Conservation (phyloP, 2,888 invertebrate species). For the Nomada ferruginata region DNA sequence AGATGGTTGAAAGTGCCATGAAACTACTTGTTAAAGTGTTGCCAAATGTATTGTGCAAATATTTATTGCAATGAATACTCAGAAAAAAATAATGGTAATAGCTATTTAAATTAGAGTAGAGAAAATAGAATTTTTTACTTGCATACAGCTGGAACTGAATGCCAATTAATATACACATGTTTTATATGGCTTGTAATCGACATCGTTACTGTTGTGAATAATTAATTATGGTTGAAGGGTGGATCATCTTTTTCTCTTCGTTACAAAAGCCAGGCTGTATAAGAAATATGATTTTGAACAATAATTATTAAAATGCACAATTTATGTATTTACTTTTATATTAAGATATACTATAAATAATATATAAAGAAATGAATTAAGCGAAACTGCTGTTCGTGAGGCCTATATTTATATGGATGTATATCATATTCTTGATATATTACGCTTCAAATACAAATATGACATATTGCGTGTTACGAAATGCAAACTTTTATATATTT, state of each 20-base stretch:
- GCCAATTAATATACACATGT: slow-evolving; percentile 50
- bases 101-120: slow-evolving; percentile 57
- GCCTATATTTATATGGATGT: slow-evolving; percentile 12
- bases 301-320: slow-evolving; percentile 37
- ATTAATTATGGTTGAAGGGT: slow-evolving; percentile 13
- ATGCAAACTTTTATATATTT: slow-evolving; percentile 11
- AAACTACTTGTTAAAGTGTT: slow-evolving; percentile 1
- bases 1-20: not conserved
- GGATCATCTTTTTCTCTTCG: slow-evolving; percentile 4
- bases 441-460: slow-evolving; percentile 2
- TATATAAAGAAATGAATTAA: slow-evolving; percentile 3
- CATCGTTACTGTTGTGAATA: slow-evolving; percentile 29
- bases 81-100: slow-evolving; percentile 18
- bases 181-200: slow-evolving; percentile 53
- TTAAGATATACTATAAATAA: slow-evolving; percentile 42
- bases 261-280: slow-evolving; percentile 20
- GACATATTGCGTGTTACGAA: not conserved
- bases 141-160: slow-evolving; percentile 68
- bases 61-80: slow-evolving; percentile 25
- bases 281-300: slow-evolving; percentile 21
- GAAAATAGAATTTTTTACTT: slow-evolving; percentile 41
- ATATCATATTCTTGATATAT: slow-evolving; percentile 14
- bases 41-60: slow-evolving; percentile 29
- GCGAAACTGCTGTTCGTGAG: slow-evolving; percentile 19
- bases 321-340: slow-evolving; percentile 44